These are phyloP conservation scores for Doris montereyensis DNA, from an alignment of 2,888 invertebrate species.

Conservation along the genomic window DNA sequence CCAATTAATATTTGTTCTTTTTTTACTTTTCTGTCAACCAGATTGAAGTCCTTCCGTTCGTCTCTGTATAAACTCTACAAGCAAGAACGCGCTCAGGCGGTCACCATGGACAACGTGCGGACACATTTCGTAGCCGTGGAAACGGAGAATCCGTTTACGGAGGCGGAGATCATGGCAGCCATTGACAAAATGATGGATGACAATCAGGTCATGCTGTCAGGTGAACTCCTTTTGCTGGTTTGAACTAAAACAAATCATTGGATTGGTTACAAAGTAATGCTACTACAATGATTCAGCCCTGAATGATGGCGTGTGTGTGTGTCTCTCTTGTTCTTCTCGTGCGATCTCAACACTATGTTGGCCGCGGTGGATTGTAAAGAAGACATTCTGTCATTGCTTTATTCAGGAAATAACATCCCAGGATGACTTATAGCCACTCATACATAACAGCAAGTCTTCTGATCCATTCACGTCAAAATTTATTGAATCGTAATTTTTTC, in stretches of 20 bases:
- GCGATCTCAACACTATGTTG: too few relatives aligned
- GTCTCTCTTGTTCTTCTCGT: too few relatives aligned
- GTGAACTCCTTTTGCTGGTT: conserved; percentile 69
- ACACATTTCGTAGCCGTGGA: conserved; percentile 79
- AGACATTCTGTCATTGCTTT: too few relatives aligned
- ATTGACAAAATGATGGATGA: conserved; percentile 88
- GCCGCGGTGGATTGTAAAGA: too few relatives aligned
- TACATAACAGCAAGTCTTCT: too few relatives aligned
- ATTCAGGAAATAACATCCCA: too few relatives aligned
- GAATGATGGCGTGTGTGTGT: neutral
- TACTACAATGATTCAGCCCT: neutral
- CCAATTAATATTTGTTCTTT: too few relatives aligned
- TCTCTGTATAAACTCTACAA: conserved; percentile 84
- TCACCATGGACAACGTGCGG: conserved; percentile 80
- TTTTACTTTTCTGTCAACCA: conserved; percentile 43
- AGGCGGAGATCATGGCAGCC: conserved; percentile 84
- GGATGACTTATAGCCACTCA: too few relatives aligned
- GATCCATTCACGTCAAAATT: too few relatives aligned
- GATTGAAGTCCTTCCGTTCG: conserved; percentile 82
- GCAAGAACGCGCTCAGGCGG: conserved; percentile 83
- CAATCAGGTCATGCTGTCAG: conserved; percentile 89
- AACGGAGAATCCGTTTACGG: conserved; percentile 69
- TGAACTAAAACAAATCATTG: conserved; percentile 38
- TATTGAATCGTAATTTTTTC: too few relatives aligned
- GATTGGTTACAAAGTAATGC: neutral